Conservation (phyloP, 1,140 invertebrate genomes). For the Saccostrea cuccullata region DNA sequence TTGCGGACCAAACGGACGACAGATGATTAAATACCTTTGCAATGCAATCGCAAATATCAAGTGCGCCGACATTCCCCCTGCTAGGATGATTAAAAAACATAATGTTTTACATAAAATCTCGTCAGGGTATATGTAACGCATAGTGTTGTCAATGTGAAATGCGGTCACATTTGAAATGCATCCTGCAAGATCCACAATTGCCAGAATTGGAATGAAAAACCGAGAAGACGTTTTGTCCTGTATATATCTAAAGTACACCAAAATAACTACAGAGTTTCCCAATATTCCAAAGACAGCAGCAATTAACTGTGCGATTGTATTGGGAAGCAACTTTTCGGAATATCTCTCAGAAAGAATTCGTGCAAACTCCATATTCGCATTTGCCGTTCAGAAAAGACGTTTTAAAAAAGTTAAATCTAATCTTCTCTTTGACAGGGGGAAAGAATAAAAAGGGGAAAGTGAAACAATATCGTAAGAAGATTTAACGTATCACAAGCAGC, state of each 20-base stretch:
- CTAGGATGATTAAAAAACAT: background rate
- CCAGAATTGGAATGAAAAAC: background rate
- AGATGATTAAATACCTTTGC: background rate
- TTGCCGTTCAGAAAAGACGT: no score
- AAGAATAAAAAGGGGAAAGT: no score
- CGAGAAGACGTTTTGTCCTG: background rate
- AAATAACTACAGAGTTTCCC: background rate
- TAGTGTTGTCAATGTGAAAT: background rate
- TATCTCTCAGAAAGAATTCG: background rate
- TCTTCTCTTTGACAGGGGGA: no score
- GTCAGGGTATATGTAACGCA: background rate
- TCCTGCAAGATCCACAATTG: background rate
- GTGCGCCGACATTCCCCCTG: background rate
- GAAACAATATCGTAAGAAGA: no score
- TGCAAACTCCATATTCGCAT: background rate
- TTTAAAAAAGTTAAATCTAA: no score
- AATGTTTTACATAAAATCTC: background rate
- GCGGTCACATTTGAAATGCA: background rate
- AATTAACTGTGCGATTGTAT: background rate
- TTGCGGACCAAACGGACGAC: slow-evolving; percentile 16
- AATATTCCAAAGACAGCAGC: background rate
- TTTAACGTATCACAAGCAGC: no score
- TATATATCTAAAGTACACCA: background rate
- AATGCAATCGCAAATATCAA: background rate
- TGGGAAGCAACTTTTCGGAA: background rate